Evolutionary conservation across 2,113 vertebrate species (phyloP).

Genomic region (Hippolais icterina): DNA sequence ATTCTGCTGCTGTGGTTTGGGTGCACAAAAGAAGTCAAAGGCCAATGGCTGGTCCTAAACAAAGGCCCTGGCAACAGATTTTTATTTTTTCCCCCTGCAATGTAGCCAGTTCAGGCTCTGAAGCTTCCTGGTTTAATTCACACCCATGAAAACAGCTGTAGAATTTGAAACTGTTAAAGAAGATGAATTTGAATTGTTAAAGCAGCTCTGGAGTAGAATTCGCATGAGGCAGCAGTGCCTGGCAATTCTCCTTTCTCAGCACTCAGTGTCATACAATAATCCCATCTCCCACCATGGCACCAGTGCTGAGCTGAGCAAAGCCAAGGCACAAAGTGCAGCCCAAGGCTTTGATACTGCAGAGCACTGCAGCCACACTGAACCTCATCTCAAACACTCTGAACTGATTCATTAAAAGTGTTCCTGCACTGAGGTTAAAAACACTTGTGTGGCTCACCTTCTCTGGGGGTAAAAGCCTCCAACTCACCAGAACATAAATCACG

Average conservation of each 20-base stretch:
- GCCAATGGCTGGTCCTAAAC: background rate
- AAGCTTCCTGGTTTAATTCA: background rate
- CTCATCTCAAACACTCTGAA: background rate
- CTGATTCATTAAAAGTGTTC: background rate
- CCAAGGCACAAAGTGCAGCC: background rate
- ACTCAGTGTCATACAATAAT: background rate
- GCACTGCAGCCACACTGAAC: background rate
- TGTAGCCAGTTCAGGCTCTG: background rate
- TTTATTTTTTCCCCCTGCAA: background rate
- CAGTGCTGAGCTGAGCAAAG: background rate
- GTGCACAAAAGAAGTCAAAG: background rate
- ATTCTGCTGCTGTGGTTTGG: background rate
- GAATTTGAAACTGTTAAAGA: background rate
- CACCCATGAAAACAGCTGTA: background rate
- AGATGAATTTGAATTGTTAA: background rate
- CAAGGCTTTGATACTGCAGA: background rate
- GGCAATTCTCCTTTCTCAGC: background rate
- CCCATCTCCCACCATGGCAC: background rate
- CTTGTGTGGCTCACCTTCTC: too few relatives aligned
- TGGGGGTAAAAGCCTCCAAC: background rate
- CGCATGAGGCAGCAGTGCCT: accelerated
- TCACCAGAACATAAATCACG: background rate
- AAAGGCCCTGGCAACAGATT: background rate
- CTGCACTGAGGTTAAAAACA: background rate
- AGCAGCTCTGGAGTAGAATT: background rate